These are phyloP conservation scores for Manis crassicaudata DNA, from an alignment of 2,797 vertebrate genomes.

Conservation along the genomic window DNA sequence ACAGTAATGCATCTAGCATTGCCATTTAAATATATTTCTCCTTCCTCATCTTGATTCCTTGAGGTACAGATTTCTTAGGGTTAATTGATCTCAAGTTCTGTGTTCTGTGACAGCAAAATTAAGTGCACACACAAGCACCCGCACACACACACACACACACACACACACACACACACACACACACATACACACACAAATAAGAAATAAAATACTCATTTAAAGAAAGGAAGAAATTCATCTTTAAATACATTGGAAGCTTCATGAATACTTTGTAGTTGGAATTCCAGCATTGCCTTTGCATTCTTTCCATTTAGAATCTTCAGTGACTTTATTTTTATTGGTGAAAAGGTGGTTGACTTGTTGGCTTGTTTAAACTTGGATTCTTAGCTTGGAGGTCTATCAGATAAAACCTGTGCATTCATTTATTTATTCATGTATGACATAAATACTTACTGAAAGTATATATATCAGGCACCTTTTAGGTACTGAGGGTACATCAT, in stretches of 20 bases:
- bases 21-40: background rate
- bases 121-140: background rate
- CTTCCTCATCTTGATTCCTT: background rate
- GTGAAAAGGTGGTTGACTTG: background rate
- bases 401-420: background rate
- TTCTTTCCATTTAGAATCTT: background rate
- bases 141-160: background rate
- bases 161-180: background rate
- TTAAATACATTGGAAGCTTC: background rate
- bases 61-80: background rate
- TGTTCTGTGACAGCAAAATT: background rate
- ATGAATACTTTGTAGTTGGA: background rate
- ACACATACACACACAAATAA: background rate
- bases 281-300: background rate
- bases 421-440: background rate
- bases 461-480: background rate
- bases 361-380: background rate
- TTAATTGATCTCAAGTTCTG: background rate
- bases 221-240: background rate
- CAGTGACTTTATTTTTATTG: background rate
- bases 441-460: background rate
- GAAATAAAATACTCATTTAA: background rate
- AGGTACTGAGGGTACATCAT: background rate
- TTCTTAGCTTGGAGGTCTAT: background rate
- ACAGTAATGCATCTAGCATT: background rate